A percentile compares a stretch with the other conserved stretches of the same genome.
These are phyloP conservation scores for Pseudonaja textilis DNA, from an alignment of 2,113 vertebrate species.

Conservation along the genomic window DNA sequence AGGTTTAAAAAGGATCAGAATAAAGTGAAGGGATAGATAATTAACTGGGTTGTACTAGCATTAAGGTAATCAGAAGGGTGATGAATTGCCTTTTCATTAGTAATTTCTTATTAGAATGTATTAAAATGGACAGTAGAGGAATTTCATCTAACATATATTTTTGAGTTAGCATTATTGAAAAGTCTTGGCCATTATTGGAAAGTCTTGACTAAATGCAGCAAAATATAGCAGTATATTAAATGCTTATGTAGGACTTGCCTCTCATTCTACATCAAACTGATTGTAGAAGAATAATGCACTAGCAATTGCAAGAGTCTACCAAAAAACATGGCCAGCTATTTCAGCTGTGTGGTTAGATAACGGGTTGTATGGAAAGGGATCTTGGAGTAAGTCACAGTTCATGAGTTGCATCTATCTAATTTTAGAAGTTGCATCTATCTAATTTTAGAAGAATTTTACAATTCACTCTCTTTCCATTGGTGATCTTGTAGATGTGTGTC, in stretches of 20 bases:
- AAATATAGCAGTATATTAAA: not conserved
- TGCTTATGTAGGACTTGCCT: not conserved
- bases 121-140: not conserved
- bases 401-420: not conserved
- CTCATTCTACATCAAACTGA: not conserved
- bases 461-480: not conserved
- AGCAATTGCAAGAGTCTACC: not conserved
- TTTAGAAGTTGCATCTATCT: not conserved
- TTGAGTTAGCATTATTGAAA: not conserved
- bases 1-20: not conserved
- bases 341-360: not conserved
- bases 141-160: not conserved
- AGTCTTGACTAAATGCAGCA: no score
- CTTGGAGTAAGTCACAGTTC: not conserved
- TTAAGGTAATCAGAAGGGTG: no score
- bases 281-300: not conserved
- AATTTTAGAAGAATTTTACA: not conserved
- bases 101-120: not conserved
- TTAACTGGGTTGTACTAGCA: not conserved
- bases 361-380: no score
- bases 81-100: not conserved
- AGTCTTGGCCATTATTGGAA: no score
- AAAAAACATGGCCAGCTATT: not conserved
- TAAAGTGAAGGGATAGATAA: not conserved
- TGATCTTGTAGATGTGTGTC: not conserved